Evolutionary conservation across 2,888 invertebrate genomes (phyloP), one percentile per base, ranked within the genome.

Genomic region (Leuctra nigra): DNA sequence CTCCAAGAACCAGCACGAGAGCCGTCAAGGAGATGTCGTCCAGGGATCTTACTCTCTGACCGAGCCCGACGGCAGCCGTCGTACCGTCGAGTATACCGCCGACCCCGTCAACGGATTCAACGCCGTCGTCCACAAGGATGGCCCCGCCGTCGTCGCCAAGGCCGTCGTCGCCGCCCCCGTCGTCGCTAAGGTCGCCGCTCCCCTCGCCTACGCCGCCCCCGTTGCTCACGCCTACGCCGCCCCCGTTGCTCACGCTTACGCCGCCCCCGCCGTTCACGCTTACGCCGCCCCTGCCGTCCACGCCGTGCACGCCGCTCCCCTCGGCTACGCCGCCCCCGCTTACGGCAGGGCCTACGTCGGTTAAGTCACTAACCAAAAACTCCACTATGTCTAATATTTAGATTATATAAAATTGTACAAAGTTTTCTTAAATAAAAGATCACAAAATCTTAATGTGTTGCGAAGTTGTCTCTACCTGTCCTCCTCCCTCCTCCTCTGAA

Each of bases 271-370:
- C 41, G 52, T 46, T 39, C 41, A 23, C 29, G 54, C 29, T 16
- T 46, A 35, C 54, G 54, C 54, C 20, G 54, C 54, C 44, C 54
- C 54, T 20, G 46, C 53, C 36, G 48, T 47, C 47, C 38, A 29
- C 53, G 58, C 55, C 14, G 57, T 53, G 57, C 60, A 55, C 56
- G 58, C 57, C 35, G 55, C 59, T 47, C 41, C 58, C 54, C 48
- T 39, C 24, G 58, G 18, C 14, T 56, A 48, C 41, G 56, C 53
- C 50, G 56, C 59, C 23, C 56, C 59, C 52, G 16, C 57, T 36
- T 33, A 39, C 36, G 50, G 50, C 50, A 50, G 35, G 22, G 50
- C 50, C 22, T 50, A 50, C 22, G 35, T 50, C 35, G 50, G 50
- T 50, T 50, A 50, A 50, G 9, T 29, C 18, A 24, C n/a, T n/a